Evolutionary conservation across 2,888 invertebrate species (phyloP).

Genomic region (Lathronympha strigana): DNA sequence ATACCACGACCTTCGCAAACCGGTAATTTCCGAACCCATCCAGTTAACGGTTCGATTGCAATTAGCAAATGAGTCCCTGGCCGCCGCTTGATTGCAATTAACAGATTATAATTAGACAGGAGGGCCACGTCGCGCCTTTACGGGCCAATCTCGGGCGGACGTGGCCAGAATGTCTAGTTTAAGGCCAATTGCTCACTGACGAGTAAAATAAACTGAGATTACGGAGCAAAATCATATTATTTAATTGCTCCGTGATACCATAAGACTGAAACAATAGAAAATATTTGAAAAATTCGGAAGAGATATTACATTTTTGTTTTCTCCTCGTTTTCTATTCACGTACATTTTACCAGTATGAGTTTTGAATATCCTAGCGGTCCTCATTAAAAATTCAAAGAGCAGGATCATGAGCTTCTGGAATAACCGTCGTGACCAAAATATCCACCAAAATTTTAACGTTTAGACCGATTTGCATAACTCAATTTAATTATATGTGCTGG

Average conservation of each 20-base stretch:
- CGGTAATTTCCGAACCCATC: conserved; percentile 6
- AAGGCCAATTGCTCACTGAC: conserved; percentile 6
- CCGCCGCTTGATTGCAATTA: conserved; percentile 61
- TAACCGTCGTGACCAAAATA: background rate
- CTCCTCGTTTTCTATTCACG: no score
- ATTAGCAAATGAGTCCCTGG: conserved; percentile 37
- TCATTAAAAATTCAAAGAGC: conserved; percentile 3
- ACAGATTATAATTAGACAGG: conserved; percentile 68
- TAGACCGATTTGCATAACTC: background rate
- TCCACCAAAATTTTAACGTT: background rate
- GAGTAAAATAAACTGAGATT: background rate
- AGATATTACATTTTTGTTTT: no score
- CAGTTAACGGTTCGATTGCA: conserved; percentile 25
- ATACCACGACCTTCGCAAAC: conserved; percentile 4
- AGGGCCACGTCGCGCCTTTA: conserved; percentile 63
- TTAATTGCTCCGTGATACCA: background rate
- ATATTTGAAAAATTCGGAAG: no score
- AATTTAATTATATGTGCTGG: background rate
- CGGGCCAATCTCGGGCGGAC: conserved; percentile 57
- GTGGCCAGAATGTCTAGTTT: conserved; percentile 56
- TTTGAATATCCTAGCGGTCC: background rate
- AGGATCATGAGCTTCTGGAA: background rate
- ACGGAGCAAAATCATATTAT: background rate
- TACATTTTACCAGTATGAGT: background rate
- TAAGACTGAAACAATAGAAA: no score